phyloP scores from a whole-genome alignment of 2,888 invertebrate species.

The Bruchidius siliquastri region DNA sequence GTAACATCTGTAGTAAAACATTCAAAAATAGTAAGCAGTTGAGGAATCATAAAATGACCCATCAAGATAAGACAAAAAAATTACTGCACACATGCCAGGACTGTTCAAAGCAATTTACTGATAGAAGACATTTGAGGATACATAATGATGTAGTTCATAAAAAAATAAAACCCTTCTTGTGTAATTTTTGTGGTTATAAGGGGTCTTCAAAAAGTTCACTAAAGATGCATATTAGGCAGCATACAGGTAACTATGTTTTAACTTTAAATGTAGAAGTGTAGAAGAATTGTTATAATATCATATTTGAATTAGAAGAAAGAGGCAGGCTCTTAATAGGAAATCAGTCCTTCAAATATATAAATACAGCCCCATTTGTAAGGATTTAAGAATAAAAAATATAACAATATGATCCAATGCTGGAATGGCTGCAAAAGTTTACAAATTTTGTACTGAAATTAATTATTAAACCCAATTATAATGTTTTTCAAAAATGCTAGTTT shows the following conservation, averaged over 20 bases:
- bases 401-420: too few species aligned
- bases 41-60: conserved; percentile 67
- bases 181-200: conserved; percentile 64
- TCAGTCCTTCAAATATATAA: too few species aligned
- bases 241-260: conserved; percentile 56
- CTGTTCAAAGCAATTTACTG: conserved; percentile 57
- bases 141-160: conserved; percentile 64
- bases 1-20: conserved; percentile 62
- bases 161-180: conserved; percentile 62
- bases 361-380: too few species aligned
- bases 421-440: too few species aligned
- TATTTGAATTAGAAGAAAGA: too few species aligned
- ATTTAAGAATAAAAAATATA: too few species aligned
- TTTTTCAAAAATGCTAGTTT: too few species aligned
- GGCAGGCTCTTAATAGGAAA: too few species aligned
- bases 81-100: conserved; percentile 50
- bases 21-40: conserved; percentile 79
- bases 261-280: too few species aligned
- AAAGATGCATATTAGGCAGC: conserved; percentile 63
- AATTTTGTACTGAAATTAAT: too few species aligned
- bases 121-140: conserved; percentile 49
- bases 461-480: too few species aligned
- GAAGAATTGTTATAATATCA: too few species aligned
- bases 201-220: conserved; percentile 62
- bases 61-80: conserved; percentile 46